phyloP scores from a whole-genome alignment of 2,797 vertebrate species.

The Gymnothorax reevesii region DNA sequence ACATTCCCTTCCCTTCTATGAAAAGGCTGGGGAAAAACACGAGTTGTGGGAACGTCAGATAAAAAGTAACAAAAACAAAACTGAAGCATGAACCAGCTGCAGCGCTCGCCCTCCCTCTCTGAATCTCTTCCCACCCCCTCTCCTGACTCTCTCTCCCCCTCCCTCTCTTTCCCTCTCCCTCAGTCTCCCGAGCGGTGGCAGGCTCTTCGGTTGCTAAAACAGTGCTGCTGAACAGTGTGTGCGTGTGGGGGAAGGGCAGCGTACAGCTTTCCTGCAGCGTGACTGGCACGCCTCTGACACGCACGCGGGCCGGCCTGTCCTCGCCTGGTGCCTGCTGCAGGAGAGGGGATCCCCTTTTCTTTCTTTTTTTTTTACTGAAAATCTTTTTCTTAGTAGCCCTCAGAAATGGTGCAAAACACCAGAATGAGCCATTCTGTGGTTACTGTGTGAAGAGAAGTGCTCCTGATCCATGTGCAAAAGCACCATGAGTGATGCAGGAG shows the following conservation, averaged over 20 bases:
- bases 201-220: slow-evolving; percentile 33
- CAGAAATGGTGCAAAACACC: no score
- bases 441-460: background rate
- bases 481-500: background rate
- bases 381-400: no score
- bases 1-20: background rate
- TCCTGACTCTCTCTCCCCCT: background rate
- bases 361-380: no score
- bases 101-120: background rate
- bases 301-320: background rate
- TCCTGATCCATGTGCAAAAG: background rate
- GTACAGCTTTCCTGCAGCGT: background rate
- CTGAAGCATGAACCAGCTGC: background rate
- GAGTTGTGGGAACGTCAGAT: background rate
- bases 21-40: background rate
- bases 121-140: background rate
- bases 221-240: background rate
- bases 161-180: slow-evolving; percentile 21
- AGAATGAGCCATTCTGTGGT: background rate
- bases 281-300: background rate
- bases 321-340: background rate
- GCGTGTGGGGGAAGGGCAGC: slow-evolving; percentile 12
- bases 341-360: background rate
- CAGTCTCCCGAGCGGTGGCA: slow-evolving; percentile 26
- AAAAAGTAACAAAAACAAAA: background rate